phyloP scores from a whole-genome alignment of 1,140 invertebrate genomes.

The Drosophila mayri region DNA sequence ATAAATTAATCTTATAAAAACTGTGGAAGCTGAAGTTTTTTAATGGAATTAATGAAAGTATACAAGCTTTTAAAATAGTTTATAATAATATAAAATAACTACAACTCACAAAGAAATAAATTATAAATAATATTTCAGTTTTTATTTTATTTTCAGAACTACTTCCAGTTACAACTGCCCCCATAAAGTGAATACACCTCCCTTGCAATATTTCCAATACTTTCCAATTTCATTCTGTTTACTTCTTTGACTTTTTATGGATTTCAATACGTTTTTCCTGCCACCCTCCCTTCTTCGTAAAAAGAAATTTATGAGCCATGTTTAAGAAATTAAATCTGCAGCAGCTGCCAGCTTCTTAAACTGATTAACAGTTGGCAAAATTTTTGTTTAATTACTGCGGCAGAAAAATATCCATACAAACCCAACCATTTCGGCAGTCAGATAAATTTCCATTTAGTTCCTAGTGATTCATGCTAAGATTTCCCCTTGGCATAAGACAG shows the following conservation, averaged over 20 bases:
- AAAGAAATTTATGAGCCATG: constrained; percentile 66
- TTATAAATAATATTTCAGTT: not conserved
- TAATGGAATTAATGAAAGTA: no score
- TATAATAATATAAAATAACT: not conserved
- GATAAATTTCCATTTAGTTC: constrained; percentile 28
- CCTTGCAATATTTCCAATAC: not conserved
- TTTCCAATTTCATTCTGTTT: constrained; percentile 34
- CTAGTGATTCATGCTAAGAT: constrained; percentile 34
- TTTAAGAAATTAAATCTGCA: constrained; percentile 64
- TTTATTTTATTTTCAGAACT: not conserved
- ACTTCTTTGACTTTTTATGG: constrained; percentile 54
- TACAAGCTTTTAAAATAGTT: no score
- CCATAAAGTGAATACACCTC: not conserved
- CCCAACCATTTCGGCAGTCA: constrained; percentile 19
- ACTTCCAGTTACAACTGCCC: not conserved
- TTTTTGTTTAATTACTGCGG: constrained; percentile 74
- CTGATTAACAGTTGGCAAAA: constrained; percentile 66
- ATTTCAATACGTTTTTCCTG: constrained; percentile 50
- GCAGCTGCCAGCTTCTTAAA: constrained; percentile 43
- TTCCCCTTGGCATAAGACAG: constrained; percentile 44
- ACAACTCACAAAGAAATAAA: not conserved
- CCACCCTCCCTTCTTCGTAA: constrained; percentile 18
- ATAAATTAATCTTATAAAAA: no score
- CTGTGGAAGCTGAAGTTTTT: no score
- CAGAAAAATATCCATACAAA: constrained; percentile 42